Evolutionary conservation across 2,888 invertebrate species (phyloP), one percentile per base, ranked within the genome.

Genomic region (Platerodrilus igneus): DNA sequence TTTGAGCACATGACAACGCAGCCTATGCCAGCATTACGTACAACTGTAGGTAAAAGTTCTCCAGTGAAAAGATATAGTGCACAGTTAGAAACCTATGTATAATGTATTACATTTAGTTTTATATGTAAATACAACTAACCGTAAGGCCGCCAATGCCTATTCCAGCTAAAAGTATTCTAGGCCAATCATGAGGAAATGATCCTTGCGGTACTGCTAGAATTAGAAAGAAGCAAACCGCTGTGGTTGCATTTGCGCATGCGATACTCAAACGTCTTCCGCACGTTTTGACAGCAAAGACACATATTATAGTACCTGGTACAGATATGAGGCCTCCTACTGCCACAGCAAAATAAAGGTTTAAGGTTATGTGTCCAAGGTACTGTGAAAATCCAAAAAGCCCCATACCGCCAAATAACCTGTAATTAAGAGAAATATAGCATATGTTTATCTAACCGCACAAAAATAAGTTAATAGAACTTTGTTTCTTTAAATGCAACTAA

Each of bases 31-130:
- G 79, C 78, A 58, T 88, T 88, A 10, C 89, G 72, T 2, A 84
- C 75, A 9, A 83, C 73, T 0, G 88, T 89, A 6, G 89, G 89
- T 58, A 80, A 87, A 19, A 87, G 63, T 65, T 89, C 88, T 0
- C 86, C 83, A 6, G 84, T 79, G 60, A 79, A 85, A 10, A 89
- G 71, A 61, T 84, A 88, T 37, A 85, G 67, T 0, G 81, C 73
- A 33, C 68, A 81, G 37, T 63, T 55, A 1, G 73, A 69, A 6
- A 77, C 71, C 77, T 78, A 61, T 27, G 68, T 66, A 41, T 45
- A 31, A 36, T 27, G 5, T 19, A 11, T n/a, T 4, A 17, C 27
- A 5, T 23, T 19, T 19, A 10, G 14, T 23, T 6, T 11, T 15
- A 21, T 18, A 10, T n/a, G 22, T 21, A 29, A 14, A 28, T 18